phyloP scores from a whole-genome alignment of 2,797 vertebrate species.

The Scomberomorus guttatus region DNA sequence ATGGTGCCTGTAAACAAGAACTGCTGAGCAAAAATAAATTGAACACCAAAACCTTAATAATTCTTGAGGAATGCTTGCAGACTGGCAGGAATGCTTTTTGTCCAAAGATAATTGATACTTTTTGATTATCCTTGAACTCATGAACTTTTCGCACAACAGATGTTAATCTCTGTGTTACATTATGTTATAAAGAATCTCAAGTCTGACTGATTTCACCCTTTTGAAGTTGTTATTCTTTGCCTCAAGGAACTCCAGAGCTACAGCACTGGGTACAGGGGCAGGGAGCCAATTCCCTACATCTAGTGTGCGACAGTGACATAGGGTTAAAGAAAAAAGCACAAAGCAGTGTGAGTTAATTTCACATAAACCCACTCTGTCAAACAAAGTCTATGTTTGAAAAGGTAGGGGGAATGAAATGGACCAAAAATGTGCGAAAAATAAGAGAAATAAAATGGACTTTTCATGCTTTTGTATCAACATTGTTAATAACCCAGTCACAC shows the following conservation, averaged over 20 bases:
- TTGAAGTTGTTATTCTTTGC: slow-evolving; percentile 43
- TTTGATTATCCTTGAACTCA: slow-evolving; percentile 25
- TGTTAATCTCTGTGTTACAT: slow-evolving; percentile 45
- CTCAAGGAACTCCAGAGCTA: slow-evolving; percentile 18
- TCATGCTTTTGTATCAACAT: not conserved
- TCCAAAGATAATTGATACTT: not conserved
- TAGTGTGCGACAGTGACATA: slow-evolving; percentile 15
- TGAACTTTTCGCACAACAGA: slow-evolving; percentile 46
- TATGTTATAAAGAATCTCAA: slow-evolving; percentile 27
- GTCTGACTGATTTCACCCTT: slow-evolving; percentile 30
- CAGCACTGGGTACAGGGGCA: not conserved
- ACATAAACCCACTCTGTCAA: slow-evolving; percentile 32
- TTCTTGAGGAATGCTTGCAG: not conserved
- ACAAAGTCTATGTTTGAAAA: slow-evolving; percentile 29
- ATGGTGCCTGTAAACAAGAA: slow-evolving; percentile 29
- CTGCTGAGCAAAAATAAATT: not conserved
- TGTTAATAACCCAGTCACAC: not conserved
- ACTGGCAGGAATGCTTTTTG: not conserved
- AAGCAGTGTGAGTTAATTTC: slow-evolving; percentile 2
- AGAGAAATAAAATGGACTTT: not conserved
- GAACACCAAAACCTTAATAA: slow-evolving; percentile 15
- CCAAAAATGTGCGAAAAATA: slow-evolving; percentile 3
- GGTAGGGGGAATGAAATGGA: not conserved
- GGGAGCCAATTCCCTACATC: slow-evolving; percentile 24
- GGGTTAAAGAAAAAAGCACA: not conserved